Conservation (phyloP, 2,113 vertebrate genomes). For the Dolichallabes microphthalmus region DNA sequence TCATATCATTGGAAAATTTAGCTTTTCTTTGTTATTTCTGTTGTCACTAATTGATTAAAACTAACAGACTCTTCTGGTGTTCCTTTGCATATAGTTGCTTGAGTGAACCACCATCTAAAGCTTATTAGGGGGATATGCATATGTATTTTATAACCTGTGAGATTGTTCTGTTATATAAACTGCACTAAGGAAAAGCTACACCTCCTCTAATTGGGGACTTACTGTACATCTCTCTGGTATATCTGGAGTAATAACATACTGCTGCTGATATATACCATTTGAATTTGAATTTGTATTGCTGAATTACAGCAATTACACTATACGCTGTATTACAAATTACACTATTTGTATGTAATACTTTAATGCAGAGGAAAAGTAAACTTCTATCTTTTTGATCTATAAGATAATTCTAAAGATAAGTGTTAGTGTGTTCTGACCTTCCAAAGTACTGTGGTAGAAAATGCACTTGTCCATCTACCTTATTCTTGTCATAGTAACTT, state of each 20-base stretch:
- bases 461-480: not conserved
- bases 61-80: too few relatives aligned
- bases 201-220: not conserved
- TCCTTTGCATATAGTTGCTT: not conserved
- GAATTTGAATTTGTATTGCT: too few relatives aligned
- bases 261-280: too few relatives aligned
- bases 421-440: not conserved
- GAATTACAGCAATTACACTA: too few relatives aligned
- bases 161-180: not conserved
- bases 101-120: not conserved
- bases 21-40: not conserved
- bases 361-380: not conserved
- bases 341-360: not conserved
- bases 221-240: not conserved
- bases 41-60: not conserved
- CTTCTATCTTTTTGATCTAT: not conserved
- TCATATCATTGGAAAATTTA: constrained; percentile 9
- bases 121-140: not conserved
- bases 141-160: not conserved
- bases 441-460: not conserved
- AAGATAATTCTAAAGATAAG: not conserved
- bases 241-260: not conserved
- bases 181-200: not conserved
- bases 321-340: too few relatives aligned
- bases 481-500: not conserved